A percentile compares a stretch with the other conserved stretches of the same genome.
phyloP scores from a whole-genome alignment of 2,113 vertebrate genomes.

The Sturnira hondurensis region DNA sequence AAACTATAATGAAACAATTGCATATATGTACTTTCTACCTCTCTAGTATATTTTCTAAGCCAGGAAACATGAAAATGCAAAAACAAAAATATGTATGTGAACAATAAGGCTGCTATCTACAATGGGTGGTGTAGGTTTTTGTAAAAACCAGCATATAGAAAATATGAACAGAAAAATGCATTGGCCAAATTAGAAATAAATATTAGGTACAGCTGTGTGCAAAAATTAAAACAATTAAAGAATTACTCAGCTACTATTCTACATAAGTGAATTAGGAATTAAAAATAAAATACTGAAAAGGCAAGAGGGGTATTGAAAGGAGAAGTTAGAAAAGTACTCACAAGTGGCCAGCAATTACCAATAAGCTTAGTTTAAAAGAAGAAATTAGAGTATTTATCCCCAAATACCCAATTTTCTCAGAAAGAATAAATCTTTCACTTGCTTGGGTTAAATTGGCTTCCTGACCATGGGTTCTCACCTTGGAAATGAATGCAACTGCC shows the following conservation, averaged over 20 bases:
- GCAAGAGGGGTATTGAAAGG: neutral
- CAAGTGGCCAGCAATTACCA: conserved; percentile 31
- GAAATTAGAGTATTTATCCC: conserved; percentile 64
- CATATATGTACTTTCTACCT: neutral
- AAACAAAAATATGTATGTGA: neutral
- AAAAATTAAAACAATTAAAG: neutral
- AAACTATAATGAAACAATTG: neutral
- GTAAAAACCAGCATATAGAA: neutral
- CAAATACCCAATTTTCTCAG: conserved; percentile 57
- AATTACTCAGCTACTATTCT: neutral
- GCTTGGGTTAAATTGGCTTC: conserved; percentile 52
- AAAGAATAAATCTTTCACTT: conserved; percentile 62
- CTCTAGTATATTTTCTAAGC: neutral
- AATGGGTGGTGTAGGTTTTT: neutral
- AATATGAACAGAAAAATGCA: neutral
- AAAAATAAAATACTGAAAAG: neutral
- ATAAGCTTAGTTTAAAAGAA: neutral
- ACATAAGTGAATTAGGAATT: neutral
- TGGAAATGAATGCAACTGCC: conserved; percentile 45
- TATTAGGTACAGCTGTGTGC: neutral
- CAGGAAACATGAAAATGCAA: neutral
- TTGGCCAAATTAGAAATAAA: neutral
- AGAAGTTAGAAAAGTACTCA: conserved; percentile 42
- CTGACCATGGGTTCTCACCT: conserved; percentile 45
- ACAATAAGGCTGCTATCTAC: neutral